Evolutionary conservation across 1,140 invertebrate species (phyloP), one percentile per base, ranked within the genome.

Genomic region (Lepeophtheirus salmonis): DNA sequence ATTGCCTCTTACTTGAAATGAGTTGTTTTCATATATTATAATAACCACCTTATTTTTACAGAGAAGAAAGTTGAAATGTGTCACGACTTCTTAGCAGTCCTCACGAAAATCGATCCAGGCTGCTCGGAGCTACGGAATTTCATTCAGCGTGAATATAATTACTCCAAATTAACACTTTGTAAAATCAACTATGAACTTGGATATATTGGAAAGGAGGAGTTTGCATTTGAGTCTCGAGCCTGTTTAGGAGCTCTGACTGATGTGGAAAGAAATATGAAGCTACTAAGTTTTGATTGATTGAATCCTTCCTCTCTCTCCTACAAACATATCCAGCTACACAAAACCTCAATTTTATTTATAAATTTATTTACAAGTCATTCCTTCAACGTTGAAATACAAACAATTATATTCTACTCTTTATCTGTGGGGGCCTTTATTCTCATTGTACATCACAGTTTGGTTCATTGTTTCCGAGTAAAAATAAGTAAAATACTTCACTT

Each of bases 21-120:
- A 41, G n/a, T 41, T 41, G 30, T 10, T 41, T 41, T 41, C n/a
- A 10, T 41, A 41, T n/a, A 41, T n/a, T 41, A 41, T 41, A n/a
- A 41, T 41, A 41, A 41, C 30, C n/a, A 41, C n/a, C n/a, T 41
- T 41, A 41, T 41, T 41, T 41, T 41, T 41, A 41, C n/a, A n/a
- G 30, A 41, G 30, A 41, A 41, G 30, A 41, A 41, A 41, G 30
- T 41, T 6, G 6, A n/a, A 10, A 6, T 41, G 6, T 41, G 30
- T 41, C 6, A n/a, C 6, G 30, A 41, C 6, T 41, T 41, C n/a
- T 10, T 6, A 6, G n/a, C 6, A 41, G 30, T 41, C 30, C 30
- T 41, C 30, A 41, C 6, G 6, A 41, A 41, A 41, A 41, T 41
- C 6, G 30, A 41, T n/a, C 30, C 30, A n/a, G 30, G 30, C 6